A percentile compares a stretch with the other conserved stretches of the same genome.
phyloP scores from a whole-genome alignment of 2,113 vertebrate genomes.

The Coptodon rendalli region DNA sequence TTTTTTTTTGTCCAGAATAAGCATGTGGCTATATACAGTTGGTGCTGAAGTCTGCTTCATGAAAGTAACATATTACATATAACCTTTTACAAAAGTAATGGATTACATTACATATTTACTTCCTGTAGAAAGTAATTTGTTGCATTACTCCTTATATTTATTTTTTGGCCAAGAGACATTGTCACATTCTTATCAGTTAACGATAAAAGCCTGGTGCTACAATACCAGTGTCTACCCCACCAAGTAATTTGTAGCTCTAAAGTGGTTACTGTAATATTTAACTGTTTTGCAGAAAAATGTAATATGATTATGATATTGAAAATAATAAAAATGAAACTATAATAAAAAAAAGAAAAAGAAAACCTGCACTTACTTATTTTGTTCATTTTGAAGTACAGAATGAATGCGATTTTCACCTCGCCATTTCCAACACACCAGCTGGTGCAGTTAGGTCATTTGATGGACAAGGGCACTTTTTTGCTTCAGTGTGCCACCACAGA shows the following conservation, averaged over 20 bases:
- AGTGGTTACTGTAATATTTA: background rate
- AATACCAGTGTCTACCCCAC: background rate
- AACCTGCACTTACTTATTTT: accelerated
- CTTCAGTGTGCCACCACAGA: background rate
- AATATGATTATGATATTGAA: background rate
- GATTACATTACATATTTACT: background rate
- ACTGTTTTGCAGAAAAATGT: background rate
- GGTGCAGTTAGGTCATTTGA: background rate
- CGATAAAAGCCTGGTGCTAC: accelerated
- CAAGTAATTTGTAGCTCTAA: background rate
- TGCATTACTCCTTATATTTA: background rate
- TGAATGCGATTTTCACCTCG: background rate
- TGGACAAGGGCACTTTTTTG: background rate
- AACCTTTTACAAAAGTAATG: background rate
- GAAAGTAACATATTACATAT: background rate
- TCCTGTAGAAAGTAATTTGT: background rate
- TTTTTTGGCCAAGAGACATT: background rate
- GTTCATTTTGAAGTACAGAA: background rate
- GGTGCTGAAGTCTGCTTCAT: background rate
- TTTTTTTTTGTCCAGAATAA: background rate
- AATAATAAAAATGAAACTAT: background rate
- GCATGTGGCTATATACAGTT: background rate
- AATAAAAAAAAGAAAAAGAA: background rate
- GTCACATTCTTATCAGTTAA: background rate
- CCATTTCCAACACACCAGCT: background rate